Evolutionary conservation across 2,113 vertebrate genomes (phyloP), one percentile per base, ranked within the genome.

Genomic region (Hemiscyllium ocellatum): DNA sequence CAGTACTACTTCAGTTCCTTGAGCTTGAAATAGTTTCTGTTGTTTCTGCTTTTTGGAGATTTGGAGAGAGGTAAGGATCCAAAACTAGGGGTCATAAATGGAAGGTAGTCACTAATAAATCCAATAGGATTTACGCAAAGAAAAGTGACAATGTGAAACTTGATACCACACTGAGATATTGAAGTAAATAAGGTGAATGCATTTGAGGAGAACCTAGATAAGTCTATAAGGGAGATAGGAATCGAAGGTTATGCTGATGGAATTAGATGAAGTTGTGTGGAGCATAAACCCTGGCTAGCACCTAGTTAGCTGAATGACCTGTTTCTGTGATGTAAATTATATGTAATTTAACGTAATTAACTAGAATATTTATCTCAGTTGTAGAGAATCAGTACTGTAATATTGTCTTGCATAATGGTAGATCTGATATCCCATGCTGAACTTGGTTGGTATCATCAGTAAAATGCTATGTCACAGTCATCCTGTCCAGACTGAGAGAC

Each of bases 341-440:
- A 83, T 83, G 78, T 83, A 91, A 91, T 91, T 91, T 91, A n/a
- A 61, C n/a, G 89, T 93, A 93, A 93, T 93, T 93, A 93, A 37
- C 33, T 93, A 68, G 61, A 93, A 93, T 93, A 66, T 68, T 93
- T 66, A 93, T 93, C 61, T 10, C 61, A 93, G n/a, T 68, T 22
- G 33, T 66, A 66, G 61, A 93, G 61, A 93, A 93, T 61, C 61
- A 68, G 89, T 93, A 93, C 24, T 69, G n/a, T 95, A 72, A 42
- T 95, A 66, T 95, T 95, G 68, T 72, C 42, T 76, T 47, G 29
- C 72, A 7, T 26, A 95, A 52, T 72, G 26, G 17, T 90, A 95
- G 94, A 72, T 95, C 94, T 72, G 69, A 24, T 50, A 29, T 72
- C 42, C 47, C 69, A 19, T 6, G 4, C 42, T 50, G 68, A 70